These are phyloP conservation scores for Tinea semifulvella DNA, from an alignment of 2,888 invertebrate species.

Conservation along the genomic window DNA sequence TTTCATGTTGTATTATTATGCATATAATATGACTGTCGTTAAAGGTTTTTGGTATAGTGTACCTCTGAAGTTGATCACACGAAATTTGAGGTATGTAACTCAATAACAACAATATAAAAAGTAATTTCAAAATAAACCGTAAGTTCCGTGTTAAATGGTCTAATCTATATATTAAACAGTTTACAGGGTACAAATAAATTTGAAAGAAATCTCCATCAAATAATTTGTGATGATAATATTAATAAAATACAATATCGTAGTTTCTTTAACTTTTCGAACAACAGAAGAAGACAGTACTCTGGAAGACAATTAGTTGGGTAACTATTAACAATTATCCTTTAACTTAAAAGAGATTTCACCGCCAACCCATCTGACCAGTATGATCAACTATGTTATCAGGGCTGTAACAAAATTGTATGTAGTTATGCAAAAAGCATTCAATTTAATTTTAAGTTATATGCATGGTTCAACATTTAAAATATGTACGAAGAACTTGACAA, in stretches of 20 bases:
- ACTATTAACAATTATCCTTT: no score
- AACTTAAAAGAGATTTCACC: no score
- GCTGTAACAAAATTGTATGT: no score
- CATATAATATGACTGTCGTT: not conserved
- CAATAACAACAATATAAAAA: no score
- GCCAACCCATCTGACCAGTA: no score
- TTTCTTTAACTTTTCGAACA: slow-evolving; percentile 45
- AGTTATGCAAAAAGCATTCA: no score
- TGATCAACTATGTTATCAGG: no score
- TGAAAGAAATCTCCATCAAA: slow-evolving; percentile 26
- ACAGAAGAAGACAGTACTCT: slow-evolving; percentile 71
- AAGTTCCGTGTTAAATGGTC: not conserved
- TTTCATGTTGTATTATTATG: no score
- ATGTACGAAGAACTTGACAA: no score
- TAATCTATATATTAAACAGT: slow-evolving; percentile 26
- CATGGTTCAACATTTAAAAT: no score
- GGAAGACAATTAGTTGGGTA: slow-evolving; percentile 82
- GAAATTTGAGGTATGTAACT: slow-evolving; percentile 28
- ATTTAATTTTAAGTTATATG: no score
- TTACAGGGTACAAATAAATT: slow-evolving; percentile 64
- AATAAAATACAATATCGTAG: slow-evolving; percentile 32
- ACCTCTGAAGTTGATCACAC: slow-evolving; percentile 19
- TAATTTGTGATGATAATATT: not conserved
- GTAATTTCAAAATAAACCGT: slow-evolving; percentile 21
- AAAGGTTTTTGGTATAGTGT: slow-evolving; percentile 1